These are phyloP conservation scores for Holothuria glaberrima DNA, from an alignment of 35 echinoderm and acorn worm species.

Conservation along the genomic window DNA sequence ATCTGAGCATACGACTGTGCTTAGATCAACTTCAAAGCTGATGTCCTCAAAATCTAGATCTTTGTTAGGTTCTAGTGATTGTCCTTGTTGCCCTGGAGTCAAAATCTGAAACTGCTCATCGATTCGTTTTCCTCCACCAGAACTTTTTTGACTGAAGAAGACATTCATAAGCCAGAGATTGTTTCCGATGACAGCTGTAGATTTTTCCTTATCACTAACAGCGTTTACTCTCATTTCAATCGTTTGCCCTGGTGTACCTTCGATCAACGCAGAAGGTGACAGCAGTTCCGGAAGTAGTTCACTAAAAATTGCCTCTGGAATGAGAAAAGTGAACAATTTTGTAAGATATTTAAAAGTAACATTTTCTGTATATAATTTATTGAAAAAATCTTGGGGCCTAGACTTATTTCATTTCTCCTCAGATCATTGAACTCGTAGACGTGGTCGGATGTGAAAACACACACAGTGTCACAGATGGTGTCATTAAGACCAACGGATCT, in stretches of 20 bases:
- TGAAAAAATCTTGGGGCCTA: background rate
- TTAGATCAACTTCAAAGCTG: constrained; percentile 73
- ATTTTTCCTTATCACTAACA: constrained; percentile 7
- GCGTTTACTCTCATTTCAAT: constrained; percentile 4
- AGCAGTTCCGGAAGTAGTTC: background rate
- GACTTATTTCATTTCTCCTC: background rate
- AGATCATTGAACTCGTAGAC: background rate
- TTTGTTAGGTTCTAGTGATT: background rate
- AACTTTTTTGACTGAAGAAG: constrained; percentile 25
- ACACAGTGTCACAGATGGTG: too few relatives aligned
- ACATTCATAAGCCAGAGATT: constrained; percentile 49
- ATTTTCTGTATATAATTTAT: background rate
- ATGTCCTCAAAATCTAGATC: constrained; percentile 63
- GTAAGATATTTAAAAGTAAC: background rate
- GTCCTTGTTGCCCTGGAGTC: background rate
- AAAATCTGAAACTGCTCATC: constrained; percentile 61
- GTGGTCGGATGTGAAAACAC: too few relatives aligned
- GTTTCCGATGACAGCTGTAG: constrained; percentile 17
- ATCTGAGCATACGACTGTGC: constrained; percentile 45
- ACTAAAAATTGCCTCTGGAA: constrained; percentile 38
- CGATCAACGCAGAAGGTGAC: constrained; percentile 25
- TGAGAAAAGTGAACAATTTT: background rate
- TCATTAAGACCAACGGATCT: too few relatives aligned
- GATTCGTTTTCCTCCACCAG: constrained; percentile 27
- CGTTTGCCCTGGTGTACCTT: constrained; percentile 47